These are phyloP conservation scores for Orbicella faveolata DNA, from an alignment of 64 coral and sea anemone species.

Conservation along the genomic window DNA sequence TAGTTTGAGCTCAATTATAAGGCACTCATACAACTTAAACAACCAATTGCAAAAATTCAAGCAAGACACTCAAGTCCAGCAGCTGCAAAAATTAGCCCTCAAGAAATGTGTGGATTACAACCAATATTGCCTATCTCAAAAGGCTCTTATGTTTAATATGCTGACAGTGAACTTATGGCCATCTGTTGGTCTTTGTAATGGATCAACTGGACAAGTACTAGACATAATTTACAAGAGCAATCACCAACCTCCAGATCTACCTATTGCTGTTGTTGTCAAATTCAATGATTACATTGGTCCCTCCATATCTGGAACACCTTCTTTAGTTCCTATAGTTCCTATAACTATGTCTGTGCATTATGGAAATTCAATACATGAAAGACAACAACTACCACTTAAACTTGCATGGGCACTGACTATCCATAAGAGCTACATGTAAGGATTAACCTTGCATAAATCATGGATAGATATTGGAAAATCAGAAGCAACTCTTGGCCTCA, in stretches of 20 bases:
- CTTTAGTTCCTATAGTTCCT: conserved; percentile 23
- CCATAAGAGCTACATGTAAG: conserved; percentile 8
- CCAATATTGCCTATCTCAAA: conserved; percentile 17
- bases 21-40: conserved; percentile 32
- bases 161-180: conserved; percentile 38
- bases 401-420: conserved; percentile 32
- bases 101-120: conserved; percentile 59
- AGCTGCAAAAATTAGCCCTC: conserved; percentile 33
- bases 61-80: conserved; percentile 24
- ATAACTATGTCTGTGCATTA: conserved; percentile 49
- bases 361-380: no score
- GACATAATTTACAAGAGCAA: conserved; percentile 24
- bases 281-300: conserved; percentile 61
- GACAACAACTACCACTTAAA: conserved; percentile 42
- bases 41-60: conserved; percentile 55
- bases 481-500: conserved; percentile 38
- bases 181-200: conserved; percentile 51
- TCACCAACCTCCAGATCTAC: conserved; percentile 46
- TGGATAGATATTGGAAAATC: conserved; percentile 52
- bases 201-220: conserved; percentile 36
- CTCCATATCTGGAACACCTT: conserved; percentile 40
- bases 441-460: conserved; percentile 30
- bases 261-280: conserved; percentile 56
- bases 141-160: conserved; percentile 26
- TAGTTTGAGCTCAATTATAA: no score